phyloP scores from a whole-genome alignment of 2,888 invertebrate genomes.

The Stegophylla sp. region DNA sequence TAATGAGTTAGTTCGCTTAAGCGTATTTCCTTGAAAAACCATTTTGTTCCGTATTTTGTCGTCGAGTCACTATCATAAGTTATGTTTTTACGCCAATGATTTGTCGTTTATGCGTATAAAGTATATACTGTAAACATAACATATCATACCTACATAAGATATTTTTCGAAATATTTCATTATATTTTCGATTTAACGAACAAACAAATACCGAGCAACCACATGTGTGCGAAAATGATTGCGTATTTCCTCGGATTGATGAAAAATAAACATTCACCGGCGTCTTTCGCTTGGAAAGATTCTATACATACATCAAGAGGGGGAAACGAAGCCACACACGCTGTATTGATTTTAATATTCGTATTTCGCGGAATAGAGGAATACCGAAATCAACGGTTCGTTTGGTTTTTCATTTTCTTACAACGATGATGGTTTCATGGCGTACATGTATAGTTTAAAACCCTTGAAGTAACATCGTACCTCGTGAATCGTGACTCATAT shows the following conservation, averaged over 20 bases:
- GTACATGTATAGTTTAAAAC: neutral
- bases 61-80: too few species aligned
- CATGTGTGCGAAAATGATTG: slow-evolving; percentile 12
- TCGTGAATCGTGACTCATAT: neutral
- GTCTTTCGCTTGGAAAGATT: slow-evolving; percentile 9
- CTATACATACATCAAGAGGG: neutral
- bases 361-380: slow-evolving; percentile 2
- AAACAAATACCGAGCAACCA: neutral
- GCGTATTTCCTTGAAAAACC: too few species aligned
- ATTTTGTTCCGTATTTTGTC: too few species aligned
- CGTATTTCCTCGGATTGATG: slow-evolving; percentile 34
- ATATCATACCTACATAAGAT: too few species aligned
- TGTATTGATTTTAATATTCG: slow-evolving; percentile 50
- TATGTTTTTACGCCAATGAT: too few species aligned
- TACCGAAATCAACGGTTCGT: slow-evolving; percentile 37
- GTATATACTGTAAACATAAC: too few species aligned
- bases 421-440: neutral
- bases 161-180: too few species aligned
- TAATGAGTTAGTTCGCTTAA: too few species aligned
- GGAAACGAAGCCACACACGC: neutral
- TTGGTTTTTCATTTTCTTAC: neutral
- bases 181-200: too few species aligned
- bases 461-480: slow-evolving; percentile 8
- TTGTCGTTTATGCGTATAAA: too few species aligned
- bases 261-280: slow-evolving; percentile 30